phyloP scores from a whole-genome alignment of 2,888 invertebrate genomes.

The Cynaeus angustus region DNA sequence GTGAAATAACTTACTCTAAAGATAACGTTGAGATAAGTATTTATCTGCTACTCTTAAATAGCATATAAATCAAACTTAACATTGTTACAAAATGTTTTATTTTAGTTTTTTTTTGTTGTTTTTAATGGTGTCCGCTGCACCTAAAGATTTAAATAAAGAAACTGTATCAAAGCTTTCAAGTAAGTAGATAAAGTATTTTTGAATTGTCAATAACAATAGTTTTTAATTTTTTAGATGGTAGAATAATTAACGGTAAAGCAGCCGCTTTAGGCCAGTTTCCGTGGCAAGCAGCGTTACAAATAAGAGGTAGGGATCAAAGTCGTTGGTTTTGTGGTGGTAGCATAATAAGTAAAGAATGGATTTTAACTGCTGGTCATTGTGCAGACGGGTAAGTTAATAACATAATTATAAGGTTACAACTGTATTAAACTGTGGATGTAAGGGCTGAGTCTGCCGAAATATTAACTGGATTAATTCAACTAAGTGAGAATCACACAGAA shows the following conservation, averaged over 20 bases:
- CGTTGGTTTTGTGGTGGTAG: slow-evolving; percentile 20
- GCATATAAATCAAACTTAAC: too few species aligned
- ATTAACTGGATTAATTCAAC: neutral
- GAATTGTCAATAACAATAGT: neutral
- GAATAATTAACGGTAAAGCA: slow-evolving; percentile 18
- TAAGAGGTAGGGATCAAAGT: neutral
- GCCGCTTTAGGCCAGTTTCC: slow-evolving; percentile 22
- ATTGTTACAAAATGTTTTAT: too few species aligned
- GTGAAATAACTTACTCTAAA: too few species aligned
- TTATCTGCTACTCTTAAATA: too few species aligned
- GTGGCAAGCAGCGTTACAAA: slow-evolving; percentile 18
- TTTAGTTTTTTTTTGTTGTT: neutral
- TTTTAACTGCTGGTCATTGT: slow-evolving; percentile 23
- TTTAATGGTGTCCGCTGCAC: neutral
- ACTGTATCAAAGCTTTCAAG: neutral
- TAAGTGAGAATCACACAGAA: neutral
- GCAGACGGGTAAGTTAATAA: neutral
- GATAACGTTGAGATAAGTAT: too few species aligned
- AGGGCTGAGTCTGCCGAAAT: neutral
- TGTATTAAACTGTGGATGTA: neutral
- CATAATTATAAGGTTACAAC: neutral
- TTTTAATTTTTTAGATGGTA: neutral
- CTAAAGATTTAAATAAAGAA: neutral
- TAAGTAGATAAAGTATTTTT: neutral
- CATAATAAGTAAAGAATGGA: slow-evolving; percentile 23